Base-by-base conservation (phyloP, 2,797 vertebrate genomes). In the Oophaga sylvatica region DNA sequence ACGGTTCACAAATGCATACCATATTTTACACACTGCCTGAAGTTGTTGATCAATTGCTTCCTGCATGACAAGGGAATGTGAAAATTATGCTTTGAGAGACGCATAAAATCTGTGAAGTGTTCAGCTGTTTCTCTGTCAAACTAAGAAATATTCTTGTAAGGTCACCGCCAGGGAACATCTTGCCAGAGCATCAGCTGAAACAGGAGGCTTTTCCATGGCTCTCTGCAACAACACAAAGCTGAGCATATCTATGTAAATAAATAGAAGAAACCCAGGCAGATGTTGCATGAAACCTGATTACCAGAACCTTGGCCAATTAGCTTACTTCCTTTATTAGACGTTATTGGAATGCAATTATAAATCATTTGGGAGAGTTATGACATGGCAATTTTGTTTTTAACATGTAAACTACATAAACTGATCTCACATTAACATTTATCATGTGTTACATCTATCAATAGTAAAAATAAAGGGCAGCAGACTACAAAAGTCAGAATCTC, bases 21-120 rank as follows among this genome's bases (percentile, higher is more conserved):
- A 86, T 89, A 89, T 89, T 86, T 86, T 83, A 65, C 84, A 89
- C 84, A 86, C 70, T 89, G 88, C 88, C 88, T 89, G 80, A 86
- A 89, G 88, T 80, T 86, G 88, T 85, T 89, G 88, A 89, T 89
- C 88, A 89, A 89, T 89, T 89, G 84, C 88, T 89, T 89, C 88
- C 88, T 89, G 88, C 80, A 86, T 86, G 88, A 89, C 84, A 62
- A 86, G 70, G 80, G 88, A 86, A 89, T 86, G 88, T 78, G 84
- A 85, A 89, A 83, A 86, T 89, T 86, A 89, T 86, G 78, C 77
- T 86, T 81, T 85, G 84, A 86, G 63, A 89, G 88, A 89, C 35
- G 65, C 67, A 86, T 89, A 86, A 86, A 89, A 89, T 89, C 80
- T 86, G 84, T 79, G 65, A 86, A 83, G 80, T 87, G 87, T 78